Percentiles rank a stretch among this genome's conserved stretches.
phyloP scores from a whole-genome alignment of 2,797 vertebrate genomes.

The Hybognathus amarus region DNA sequence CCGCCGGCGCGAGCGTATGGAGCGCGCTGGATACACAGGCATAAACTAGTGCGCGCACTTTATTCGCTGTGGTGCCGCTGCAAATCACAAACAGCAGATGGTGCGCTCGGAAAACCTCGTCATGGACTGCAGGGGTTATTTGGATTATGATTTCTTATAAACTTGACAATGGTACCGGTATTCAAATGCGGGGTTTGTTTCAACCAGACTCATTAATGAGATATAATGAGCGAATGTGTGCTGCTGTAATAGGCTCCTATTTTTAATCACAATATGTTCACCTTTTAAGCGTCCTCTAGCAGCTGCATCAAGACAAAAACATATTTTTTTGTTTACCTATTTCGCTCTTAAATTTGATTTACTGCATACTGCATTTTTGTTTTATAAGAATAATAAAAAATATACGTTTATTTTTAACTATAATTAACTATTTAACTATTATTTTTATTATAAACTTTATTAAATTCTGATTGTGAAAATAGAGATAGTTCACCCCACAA shows the following conservation, averaged over 20 bases:
- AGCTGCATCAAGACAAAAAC: not conserved
- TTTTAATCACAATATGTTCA: not conserved
- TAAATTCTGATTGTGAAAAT: not conserved
- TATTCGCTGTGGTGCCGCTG: slow-evolving; percentile 35
- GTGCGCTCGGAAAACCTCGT: slow-evolving; percentile 65
- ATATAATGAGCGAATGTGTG: not conserved
- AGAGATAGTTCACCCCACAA: not conserved
- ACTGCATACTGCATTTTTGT: not conserved
- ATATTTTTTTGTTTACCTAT: no score
- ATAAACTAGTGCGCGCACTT: slow-evolving; percentile 74
- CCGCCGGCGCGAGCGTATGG: slow-evolving; percentile 74
- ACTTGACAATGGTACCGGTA: not conserved
- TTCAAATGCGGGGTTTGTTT: slow-evolving; percentile 3
- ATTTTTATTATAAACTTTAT: no score
- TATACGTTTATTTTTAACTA: no score
- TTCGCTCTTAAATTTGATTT: not conserved
- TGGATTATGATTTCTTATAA: slow-evolving; percentile 69
- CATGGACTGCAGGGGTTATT: slow-evolving; percentile 63
- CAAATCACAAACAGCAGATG: slow-evolving; percentile 73
- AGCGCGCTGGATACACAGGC: slow-evolving; percentile 43
- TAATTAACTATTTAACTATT: no score
- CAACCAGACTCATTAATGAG: not conserved
- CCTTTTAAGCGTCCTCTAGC: not conserved
- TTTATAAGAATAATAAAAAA: not conserved
- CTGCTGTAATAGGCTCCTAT: not conserved